Base-by-base conservation (phyloP, 2,888 invertebrate genomes). In the Brachylomia viminalis region DNA sequence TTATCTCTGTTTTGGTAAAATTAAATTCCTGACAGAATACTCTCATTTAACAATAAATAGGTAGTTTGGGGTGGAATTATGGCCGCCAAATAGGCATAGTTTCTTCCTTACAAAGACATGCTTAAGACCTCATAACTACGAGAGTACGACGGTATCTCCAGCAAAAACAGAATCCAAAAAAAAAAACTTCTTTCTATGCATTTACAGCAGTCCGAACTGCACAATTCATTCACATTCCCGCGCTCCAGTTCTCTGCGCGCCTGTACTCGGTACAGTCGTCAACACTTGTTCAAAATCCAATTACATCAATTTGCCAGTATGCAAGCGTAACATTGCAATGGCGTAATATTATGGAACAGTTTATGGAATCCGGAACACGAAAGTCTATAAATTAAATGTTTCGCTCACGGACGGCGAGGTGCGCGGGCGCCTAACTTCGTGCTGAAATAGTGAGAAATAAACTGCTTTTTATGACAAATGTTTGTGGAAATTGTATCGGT, bases 281-380 rank as follows among this genome's bases (percentile, higher is more conserved):
- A 87, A 77, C 79, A 78, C 82, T 82, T 64, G 75, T 81, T 79
- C 68, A 80, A 83, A 75, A 79, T 58, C 61, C 59, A 67, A 84
- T 90, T 86, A 77, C 85, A 79, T 80, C 83, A 89, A 85, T 85
- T 83, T 82, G 67, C 69, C 61, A 67, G 72, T 71, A 77, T 71
- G 72, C 75, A 83, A 80, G 82, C 82, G 78, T 83, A 87, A 85
- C 79, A 82, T 82, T 82, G 73, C 72, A 83, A 86, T 84, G 67
- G 64, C 79, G 87, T 86, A 86, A 86, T 84, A 87, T 88, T 89
- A 88, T 86, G 82, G 86, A 88, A 90, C 77, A 78, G 70, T 82
- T 79, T 69, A 75, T 79, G 82, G 88, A 86, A 89, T 87, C 85
- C 88, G 89, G 86, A 90, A 89, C 76, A 82, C 82, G 79, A 83